These are phyloP conservation scores for Sula dactylatra DNA, from an alignment of 2,113 vertebrate species.

Conservation along the genomic window DNA sequence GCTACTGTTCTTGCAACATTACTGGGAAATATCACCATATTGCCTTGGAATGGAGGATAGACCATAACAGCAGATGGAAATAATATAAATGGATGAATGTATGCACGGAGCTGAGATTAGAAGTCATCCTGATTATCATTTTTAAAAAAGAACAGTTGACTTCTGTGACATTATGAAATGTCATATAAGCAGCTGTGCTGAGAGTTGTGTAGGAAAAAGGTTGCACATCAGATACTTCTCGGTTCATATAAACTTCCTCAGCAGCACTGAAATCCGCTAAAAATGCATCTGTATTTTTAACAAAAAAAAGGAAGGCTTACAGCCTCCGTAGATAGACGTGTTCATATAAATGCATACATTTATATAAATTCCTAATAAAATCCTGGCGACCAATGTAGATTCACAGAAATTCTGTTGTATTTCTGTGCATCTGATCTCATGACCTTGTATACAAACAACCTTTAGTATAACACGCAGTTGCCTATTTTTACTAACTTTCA, in stretches of 20 bases:
- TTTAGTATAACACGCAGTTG: neutral
- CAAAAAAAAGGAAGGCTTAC: neutral
- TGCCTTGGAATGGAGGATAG: neutral
- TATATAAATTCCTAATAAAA: neutral
- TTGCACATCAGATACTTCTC: neutral
- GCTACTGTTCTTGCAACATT: neutral
- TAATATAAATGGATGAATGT: neutral
- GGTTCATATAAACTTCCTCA: neutral
- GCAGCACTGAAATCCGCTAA: neutral
- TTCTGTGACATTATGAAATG: conserved; percentile 50
- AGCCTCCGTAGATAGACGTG: neutral
- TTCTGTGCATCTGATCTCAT: neutral
- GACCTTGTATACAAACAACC: neutral
- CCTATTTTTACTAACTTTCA: neutral
- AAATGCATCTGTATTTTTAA: neutral
- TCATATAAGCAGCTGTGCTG: conserved; percentile 32
- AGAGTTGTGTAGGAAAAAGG: neutral
- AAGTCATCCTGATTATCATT: conserved; percentile 27
- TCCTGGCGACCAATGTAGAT: accelerated
- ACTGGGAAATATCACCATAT: neutral
- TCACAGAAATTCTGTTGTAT: neutral
- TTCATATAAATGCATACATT: neutral
- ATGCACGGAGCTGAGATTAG: neutral
- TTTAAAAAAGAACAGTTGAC: conserved; percentile 18
- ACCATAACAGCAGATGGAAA: neutral